Conservation (phyloP, 2,888 invertebrate genomes). For the Hypsopygia costalis region DNA sequence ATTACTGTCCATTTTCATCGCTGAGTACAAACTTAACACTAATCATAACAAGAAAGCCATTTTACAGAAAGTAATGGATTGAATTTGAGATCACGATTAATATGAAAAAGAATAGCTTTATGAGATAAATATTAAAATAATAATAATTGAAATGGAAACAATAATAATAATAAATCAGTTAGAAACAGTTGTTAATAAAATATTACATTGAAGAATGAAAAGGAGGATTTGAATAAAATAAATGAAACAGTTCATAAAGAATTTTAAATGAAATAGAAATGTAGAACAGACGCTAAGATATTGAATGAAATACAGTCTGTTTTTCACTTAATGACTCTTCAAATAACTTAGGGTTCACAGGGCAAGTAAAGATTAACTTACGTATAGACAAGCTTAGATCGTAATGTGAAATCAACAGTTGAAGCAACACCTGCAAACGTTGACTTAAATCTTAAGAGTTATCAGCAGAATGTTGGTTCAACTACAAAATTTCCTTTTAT, state of each 20-base stretch:
- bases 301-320: no score
- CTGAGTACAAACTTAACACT: slow-evolving; percentile 37
- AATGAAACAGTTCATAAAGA: not conserved
- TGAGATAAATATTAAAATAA: slow-evolving; percentile 9
- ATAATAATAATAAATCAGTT: slow-evolving; percentile 3
- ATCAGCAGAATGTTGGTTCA: not conserved
- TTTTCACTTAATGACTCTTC: not conserved
- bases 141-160: not conserved
- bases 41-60: slow-evolving; percentile 29
- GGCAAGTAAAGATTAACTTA: no score
- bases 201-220: not conserved
- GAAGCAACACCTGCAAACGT: not conserved
- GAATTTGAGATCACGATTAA: slow-evolving; percentile 22
- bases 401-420: no score
- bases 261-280: not conserved
- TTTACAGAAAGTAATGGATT: slow-evolving; percentile 26
- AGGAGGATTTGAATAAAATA: not conserved
- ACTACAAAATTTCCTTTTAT: slow-evolving; percentile 23
- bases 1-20: slow-evolving; percentile 66
- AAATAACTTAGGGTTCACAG: no score
- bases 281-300: no score
- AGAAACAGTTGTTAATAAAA: not conserved
- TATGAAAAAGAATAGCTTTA: slow-evolving; percentile 8
- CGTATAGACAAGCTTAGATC: no score
- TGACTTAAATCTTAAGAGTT: not conserved